Evolutionary conservation across 2,113 vertebrate species (phyloP), one percentile per base, ranked within the genome.

Genomic region (Mustela lutreola): DNA sequence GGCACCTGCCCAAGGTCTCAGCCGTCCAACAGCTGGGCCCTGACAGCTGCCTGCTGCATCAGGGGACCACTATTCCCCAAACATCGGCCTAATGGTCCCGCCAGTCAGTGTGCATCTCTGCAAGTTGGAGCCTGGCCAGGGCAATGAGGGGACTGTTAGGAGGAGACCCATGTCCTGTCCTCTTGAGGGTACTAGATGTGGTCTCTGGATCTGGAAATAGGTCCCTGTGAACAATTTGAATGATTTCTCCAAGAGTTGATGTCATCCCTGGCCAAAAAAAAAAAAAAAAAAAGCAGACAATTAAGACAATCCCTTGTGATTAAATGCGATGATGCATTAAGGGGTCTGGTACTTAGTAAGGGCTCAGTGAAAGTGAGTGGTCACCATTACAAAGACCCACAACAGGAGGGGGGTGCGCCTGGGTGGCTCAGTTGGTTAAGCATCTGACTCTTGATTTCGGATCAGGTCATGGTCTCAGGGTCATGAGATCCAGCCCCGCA

Each of bases 41-140:
- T 99, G 97, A 99, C 99, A 1, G 99, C 99, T 2, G 99, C 98
- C 28, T 98, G 98, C 96, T 99, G 98, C 96, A 98, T 99, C 97
- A 98, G 98, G 98, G 99, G 97, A 97, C 22, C 7, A 48, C 53
- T 10, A 2, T 22, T n/a, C 60, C 24, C 90, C 22, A 1, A 24
- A 19, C 11, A 1, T 45, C 14, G 0, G 2, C 8, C 7, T 4
- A 5, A n/a, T 28, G 33, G 0, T 18, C 53, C 26, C 1, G 2
- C 36, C 26, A 4, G 11, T 39, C 28, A 5, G 33, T 3, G 4
- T n/a, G 45, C 80, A 2, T 14, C 39, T 31, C 70, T 14, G 3
- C 60, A n/a, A 28, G 26, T 1, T 19, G 31, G 39, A 42, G 31
- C 79, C 50, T 2, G 18, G 19, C 62, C 16, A 3, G 31, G 19